Evolutionary conservation across 2,113 vertebrate genomes (phyloP).

Genomic region (Quiscalus mexicanus): DNA sequence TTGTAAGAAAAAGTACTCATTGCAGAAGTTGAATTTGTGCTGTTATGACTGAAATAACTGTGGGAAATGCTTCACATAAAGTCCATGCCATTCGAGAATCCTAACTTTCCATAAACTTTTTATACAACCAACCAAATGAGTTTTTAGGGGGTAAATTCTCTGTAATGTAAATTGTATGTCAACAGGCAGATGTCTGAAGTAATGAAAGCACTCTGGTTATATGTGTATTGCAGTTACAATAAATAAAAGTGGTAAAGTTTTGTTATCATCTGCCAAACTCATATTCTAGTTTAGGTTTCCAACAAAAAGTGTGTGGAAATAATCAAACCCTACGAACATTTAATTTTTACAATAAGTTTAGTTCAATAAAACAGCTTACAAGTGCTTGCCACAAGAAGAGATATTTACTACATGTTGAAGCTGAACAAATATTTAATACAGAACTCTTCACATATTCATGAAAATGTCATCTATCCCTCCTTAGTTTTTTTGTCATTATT

Average conservation of each 20-base stretch:
- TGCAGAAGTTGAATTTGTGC: not conserved
- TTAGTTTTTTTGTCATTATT: not conserved
- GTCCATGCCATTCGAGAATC: not conserved
- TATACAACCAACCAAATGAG: not conserved
- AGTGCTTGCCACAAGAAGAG: not conserved
- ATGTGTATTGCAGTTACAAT: not conserved
- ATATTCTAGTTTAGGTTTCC: not conserved
- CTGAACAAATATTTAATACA: not conserved
- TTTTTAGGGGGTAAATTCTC: not conserved
- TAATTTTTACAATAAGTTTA: not conserved
- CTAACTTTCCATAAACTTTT: not conserved
- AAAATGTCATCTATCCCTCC: not conserved
- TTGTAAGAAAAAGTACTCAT: not conserved
- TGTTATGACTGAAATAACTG: not conserved
- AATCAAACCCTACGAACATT: not conserved
- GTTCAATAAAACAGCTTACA: not conserved
- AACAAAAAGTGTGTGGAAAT: slow-evolving; percentile 21
- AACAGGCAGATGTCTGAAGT: slow-evolving; percentile 2
- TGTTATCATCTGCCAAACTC: not conserved
- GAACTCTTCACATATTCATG: not conserved
- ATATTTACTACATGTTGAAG: not conserved
- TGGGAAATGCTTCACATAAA: not conserved
- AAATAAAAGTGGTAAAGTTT: slow-evolving; percentile 8
- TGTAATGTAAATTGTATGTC: not conserved
- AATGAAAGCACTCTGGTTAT: slow-evolving; percentile 24